Evolutionary conservation across 2,888 invertebrate genomes (phyloP), one percentile per base, ranked within the genome.

Genomic region (Galerucella calmariensis): DNA sequence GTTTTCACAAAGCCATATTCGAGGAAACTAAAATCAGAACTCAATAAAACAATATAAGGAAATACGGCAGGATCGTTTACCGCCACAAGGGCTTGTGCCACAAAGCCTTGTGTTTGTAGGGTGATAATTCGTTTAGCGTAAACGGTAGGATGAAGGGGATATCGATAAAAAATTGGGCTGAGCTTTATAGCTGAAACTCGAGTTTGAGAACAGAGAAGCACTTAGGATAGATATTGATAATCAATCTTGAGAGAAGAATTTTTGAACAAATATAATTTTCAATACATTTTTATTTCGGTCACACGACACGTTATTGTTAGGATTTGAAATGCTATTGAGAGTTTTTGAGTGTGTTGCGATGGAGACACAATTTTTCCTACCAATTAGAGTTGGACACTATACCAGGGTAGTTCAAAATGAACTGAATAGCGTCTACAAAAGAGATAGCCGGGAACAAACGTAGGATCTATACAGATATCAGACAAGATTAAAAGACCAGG

Each of bases 31-130:
- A 46, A 59, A 66, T 71, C 66, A 59, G 58, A 71, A 27, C 65
- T 71, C 66, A 71, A 71, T 71, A 71, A 71, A 71, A 71, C 71
- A 66, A 66, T 66, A 71, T 58, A 63, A 58, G 66, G 71, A 61
- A 71, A 65, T 71, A 66, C 56, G 71, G 71, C 58, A 58, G 66
- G 71, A 71, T 71, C 71, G 27, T 71, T 71, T 63, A 63, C 16
- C 58, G 66, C 71, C 66, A 59, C 44, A 71, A 71, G 66, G 71
- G 65, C 58, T 58, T 58, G 48, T 8, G 70, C 70, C 70, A 58
- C 51, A 71, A 71, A 63, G 70, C 56, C 66, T 66, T 58, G 58
- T 71, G 66, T 71, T 71, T n/a, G 35, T 66, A 46, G 46, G 71
- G 56, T 62, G 69, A 62, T 71, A 71, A 71, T 71, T 71, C 71